These are phyloP conservation scores for Rattus rattus DNA, from an alignment of 2,113 vertebrate genomes.

Conservation along the genomic window DNA sequence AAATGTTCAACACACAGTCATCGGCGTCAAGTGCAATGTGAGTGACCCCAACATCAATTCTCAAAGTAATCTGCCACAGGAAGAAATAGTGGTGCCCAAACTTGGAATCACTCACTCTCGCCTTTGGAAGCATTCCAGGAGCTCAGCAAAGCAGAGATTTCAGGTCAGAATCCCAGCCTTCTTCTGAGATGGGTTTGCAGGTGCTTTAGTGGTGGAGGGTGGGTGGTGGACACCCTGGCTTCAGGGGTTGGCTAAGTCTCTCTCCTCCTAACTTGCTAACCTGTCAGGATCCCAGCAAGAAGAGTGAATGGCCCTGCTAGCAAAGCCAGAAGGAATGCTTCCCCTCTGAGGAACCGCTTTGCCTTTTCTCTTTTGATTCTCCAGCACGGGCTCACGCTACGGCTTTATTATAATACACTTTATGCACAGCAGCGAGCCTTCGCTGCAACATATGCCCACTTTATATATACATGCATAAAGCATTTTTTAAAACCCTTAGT, in stretches of 20 bases:
- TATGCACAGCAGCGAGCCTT: conserved; percentile 54
- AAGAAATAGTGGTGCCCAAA: rapidly evolving
- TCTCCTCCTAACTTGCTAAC: neutral
- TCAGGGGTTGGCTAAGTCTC: too few relatives aligned
- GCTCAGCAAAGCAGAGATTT: rapidly evolving
- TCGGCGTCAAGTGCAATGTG: rapidly evolving
- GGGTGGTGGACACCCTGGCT: too few relatives aligned
- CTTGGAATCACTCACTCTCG: rapidly evolving
- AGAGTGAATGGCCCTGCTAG: rapidly evolving
- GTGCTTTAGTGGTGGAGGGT: neutral
- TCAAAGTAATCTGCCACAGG: neutral
- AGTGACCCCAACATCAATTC: neutral
- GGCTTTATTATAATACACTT: conserved; percentile 29
- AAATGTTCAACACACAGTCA: rapidly evolving
- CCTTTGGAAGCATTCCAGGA: neutral
- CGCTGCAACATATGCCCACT: neutral
- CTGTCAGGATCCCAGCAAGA: neutral
- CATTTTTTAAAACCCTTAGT: conserved; percentile 45
- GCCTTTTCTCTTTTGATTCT: neutral
- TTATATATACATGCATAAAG: conserved; percentile 44
- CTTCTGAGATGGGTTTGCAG: neutral
- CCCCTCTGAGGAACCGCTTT: neutral
- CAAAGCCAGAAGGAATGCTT: rapidly evolving
- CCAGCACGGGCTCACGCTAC: neutral
- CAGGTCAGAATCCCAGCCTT: neutral